Conservation (phyloP, 2,113 vertebrate species). For the Progne subis region DNA sequence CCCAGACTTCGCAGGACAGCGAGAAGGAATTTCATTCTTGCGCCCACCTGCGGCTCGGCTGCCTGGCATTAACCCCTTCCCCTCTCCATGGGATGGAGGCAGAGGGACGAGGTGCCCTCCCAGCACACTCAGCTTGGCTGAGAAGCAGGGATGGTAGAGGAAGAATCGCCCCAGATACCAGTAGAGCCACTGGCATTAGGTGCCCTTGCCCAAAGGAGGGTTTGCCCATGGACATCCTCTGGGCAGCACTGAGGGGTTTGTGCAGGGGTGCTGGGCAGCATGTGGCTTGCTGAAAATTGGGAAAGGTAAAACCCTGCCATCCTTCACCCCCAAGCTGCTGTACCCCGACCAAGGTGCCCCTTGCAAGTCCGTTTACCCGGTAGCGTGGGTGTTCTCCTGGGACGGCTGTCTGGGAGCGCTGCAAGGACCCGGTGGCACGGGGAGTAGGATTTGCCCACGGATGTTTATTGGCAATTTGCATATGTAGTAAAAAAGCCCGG, state of each 20-base stretch:
- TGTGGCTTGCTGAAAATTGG: neutral
- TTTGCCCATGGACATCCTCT: neutral
- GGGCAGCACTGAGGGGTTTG: neutral
- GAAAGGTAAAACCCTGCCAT: neutral
- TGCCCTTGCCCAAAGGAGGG: neutral
- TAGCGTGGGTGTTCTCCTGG: neutral
- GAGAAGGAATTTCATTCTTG: conserved; percentile 73
- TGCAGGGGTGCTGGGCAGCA: neutral
- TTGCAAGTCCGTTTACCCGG: neutral
- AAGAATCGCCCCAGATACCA: neutral
- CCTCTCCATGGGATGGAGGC: neutral
- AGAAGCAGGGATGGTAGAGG: neutral
- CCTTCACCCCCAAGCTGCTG: no score
- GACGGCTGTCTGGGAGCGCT: neutral
- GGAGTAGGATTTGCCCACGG: conserved; percentile 66
- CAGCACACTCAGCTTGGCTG: neutral
- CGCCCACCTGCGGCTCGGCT: conserved; percentile 39
- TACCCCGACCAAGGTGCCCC: no score
- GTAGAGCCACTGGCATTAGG: neutral
- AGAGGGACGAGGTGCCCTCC: neutral
- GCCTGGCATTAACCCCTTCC: conserved; percentile 62
- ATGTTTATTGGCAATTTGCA: conserved; percentile 73
- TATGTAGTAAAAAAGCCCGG: conserved; percentile 23
- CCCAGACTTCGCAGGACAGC: conserved; percentile 71
- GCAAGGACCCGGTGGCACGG: neutral